phyloP scores from a whole-genome alignment of 2,113 vertebrate species.

The Hemicordylus capensis region DNA sequence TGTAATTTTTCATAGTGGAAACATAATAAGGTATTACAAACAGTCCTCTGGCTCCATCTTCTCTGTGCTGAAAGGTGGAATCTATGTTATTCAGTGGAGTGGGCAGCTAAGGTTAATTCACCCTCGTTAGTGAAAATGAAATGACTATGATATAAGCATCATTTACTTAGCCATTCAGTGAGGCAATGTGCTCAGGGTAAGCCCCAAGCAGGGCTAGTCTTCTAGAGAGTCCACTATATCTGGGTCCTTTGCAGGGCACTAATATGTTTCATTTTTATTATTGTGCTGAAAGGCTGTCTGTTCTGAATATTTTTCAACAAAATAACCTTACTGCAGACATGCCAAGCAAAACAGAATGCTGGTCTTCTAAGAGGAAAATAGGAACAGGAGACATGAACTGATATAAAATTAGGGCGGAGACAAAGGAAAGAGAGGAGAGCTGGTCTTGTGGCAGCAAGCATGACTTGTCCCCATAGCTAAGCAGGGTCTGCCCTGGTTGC shows the following conservation, averaged over 20 bases:
- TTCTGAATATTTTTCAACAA: not conserved
- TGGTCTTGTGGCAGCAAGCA: too few relatives aligned
- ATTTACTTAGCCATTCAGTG: not conserved
- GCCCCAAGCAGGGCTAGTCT: not conserved
- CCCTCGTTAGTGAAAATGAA: not conserved
- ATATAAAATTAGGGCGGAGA: not conserved
- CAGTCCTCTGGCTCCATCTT: not conserved
- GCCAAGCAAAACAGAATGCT: not conserved
- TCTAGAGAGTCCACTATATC: not conserved
- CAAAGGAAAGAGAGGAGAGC: too few relatives aligned
- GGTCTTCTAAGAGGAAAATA: not conserved
- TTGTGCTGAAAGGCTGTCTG: not conserved
- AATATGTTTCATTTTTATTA: not conserved
- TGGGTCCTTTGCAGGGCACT: not conserved
- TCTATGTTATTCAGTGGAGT: not conserved
- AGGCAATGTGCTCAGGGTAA: not conserved
- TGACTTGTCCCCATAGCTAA: too few relatives aligned
- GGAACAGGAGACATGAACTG: not conserved
- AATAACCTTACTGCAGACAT: not conserved
- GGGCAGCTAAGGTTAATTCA: not conserved
- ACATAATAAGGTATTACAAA: not conserved
- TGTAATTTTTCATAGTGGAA: not conserved
- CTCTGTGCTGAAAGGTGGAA: not conserved
- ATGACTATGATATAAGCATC: not conserved
- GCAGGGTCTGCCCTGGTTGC: too few relatives aligned